A percentile compares a stretch with the other conserved stretches of the same genome.
These are phyloP conservation scores for Maconellicoccus hirsutus DNA, from an alignment of 1,140 invertebrate genomes.

Conservation along the genomic window DNA sequence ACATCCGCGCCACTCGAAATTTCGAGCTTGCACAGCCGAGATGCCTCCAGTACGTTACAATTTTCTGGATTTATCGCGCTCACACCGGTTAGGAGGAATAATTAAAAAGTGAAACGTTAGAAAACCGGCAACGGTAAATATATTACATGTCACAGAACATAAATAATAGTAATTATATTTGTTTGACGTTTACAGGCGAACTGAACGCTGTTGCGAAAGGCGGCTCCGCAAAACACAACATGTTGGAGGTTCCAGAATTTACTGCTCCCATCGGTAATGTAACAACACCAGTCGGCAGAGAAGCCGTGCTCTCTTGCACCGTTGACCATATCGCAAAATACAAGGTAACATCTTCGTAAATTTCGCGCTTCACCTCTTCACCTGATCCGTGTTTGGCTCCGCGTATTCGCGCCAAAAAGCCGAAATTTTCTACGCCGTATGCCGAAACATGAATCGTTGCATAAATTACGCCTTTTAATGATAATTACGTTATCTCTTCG, in stretches of 20 bases:
- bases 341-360: constrained; percentile 43
- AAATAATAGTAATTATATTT: constrained; percentile 10
- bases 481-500: not conserved
- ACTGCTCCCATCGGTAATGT: constrained; percentile 57
- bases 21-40: no score
- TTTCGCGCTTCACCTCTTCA: not conserved
- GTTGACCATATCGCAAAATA: constrained; percentile 60
- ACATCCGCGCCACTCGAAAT: no score
- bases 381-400: no score
- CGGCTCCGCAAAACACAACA: constrained; percentile 4
- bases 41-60: no score
- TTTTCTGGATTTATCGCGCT: not conserved
- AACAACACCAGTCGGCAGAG: constrained; percentile 56
- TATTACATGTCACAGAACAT: constrained; percentile 9
- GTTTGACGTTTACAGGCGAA: constrained; percentile 13
- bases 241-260: constrained; percentile 52
- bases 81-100: not conserved
- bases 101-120: constrained; percentile 9
- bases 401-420: no score
- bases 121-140: not conserved
- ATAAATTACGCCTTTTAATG: not conserved
- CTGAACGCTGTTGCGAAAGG: not conserved
- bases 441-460: not conserved
- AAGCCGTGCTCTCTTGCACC: constrained; percentile 57
- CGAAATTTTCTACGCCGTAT: no score